A percentile compares a stretch with the other conserved stretches of the same genome.
Conservation (phyloP, 2,113 vertebrate species). For the Diadophis punctatus region DNA sequence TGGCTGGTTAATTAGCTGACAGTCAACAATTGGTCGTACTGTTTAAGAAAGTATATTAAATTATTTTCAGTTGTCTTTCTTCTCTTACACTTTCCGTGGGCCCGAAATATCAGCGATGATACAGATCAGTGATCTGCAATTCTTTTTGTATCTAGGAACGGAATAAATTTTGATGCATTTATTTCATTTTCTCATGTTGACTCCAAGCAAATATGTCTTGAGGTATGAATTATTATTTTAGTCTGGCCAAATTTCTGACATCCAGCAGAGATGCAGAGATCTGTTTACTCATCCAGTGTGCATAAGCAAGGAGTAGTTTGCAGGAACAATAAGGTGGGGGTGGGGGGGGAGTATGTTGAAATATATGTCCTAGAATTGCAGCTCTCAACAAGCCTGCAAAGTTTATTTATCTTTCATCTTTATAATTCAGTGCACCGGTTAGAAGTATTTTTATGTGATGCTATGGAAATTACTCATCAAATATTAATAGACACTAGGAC, state of each 20-base stretch:
- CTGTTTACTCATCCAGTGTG: slow-evolving; percentile 25
- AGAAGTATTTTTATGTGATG: neutral
- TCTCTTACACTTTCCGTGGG: slow-evolving; percentile 1
- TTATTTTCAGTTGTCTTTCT: neutral
- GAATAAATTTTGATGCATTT: slow-evolving; percentile 7
- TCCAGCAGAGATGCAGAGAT: neutral
- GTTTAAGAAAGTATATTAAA: slow-evolving; percentile 39
- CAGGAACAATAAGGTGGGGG: neutral
- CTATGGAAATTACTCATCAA: slow-evolving; percentile 13
- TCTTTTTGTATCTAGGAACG: slow-evolving; percentile 11
- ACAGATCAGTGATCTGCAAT: neutral
- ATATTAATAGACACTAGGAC: slow-evolving; percentile 15
- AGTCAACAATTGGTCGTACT: neutral
- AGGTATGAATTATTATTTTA: slow-evolving; percentile 7
- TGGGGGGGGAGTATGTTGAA: neutral
- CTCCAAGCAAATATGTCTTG: neutral
- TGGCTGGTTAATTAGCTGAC: neutral
- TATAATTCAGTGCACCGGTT: neutral
- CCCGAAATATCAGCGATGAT: slow-evolving; percentile 6
- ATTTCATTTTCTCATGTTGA: slow-evolving; percentile 22
- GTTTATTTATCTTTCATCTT: neutral
- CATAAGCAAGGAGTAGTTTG: neutral
- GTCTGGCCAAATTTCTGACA: slow-evolving; percentile 7
- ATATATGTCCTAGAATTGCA: neutral
- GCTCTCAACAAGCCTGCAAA: neutral